Evolutionary conservation across 1,140 invertebrate genomes (phyloP).

Genomic region (Vanessa atalanta): DNA sequence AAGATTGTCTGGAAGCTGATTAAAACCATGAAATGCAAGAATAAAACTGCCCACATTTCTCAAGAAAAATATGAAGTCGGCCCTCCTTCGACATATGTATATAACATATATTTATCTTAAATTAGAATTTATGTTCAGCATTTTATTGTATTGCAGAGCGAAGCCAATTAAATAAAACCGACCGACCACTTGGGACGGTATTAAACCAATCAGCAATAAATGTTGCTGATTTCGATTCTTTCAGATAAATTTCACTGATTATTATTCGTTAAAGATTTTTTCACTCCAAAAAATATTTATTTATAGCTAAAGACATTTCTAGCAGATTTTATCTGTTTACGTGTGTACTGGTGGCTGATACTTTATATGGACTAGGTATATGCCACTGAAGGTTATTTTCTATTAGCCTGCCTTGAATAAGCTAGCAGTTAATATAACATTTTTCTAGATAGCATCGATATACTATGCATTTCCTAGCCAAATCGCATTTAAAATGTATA

Average conservation of each 20-base stretch:
- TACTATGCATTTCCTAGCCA: too few species aligned
- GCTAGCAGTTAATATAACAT: background rate
- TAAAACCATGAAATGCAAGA: too few species aligned
- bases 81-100: background rate
- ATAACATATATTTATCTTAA: background rate
- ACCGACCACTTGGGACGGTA: background rate
- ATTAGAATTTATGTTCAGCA: background rate
- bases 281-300: too few species aligned
- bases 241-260: background rate
- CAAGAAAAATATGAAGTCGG: too few species aligned
- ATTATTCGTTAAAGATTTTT: background rate
- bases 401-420: background rate
- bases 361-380: conserved; percentile 15
- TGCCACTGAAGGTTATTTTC: conserved; percentile 1
- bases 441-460: too few species aligned
- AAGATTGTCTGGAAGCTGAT: too few species aligned
- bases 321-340: background rate
- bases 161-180: background rate
- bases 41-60: too few species aligned
- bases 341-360: background rate
- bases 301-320: background rate
- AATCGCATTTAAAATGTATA: too few species aligned
- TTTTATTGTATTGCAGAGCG: background rate
- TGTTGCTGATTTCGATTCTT: background rate
- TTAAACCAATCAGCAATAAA: background rate